Evolutionary conservation across 2,113 vertebrate genomes (phyloP), one percentile per base, ranked within the genome.

Genomic region (Micromys minutus): DNA sequence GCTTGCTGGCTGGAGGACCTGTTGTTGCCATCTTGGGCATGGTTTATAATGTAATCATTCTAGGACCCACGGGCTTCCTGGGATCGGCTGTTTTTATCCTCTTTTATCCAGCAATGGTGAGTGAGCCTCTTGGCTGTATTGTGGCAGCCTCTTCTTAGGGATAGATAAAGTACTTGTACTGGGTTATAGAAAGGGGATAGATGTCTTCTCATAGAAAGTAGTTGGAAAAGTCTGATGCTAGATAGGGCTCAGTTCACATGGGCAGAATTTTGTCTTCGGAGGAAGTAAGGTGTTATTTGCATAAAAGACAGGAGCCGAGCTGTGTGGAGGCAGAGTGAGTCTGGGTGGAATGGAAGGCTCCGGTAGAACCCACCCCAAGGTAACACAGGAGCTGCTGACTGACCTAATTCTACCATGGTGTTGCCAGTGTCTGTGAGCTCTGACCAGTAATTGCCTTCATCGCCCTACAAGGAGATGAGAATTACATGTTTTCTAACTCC

Each of bases 41-140:
- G 95, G 98, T 98, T 89, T 99, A 99, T 97, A 99, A 99, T 42
- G 98, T 99, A 31, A 98, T 99, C 61, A 98, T 99, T 36, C 98
- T 99, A 98, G 99, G 99, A 65, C 99, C 99, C 7, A 99, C 99
- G 4, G 99, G 99, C 81, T 99, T 99, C 74, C 98, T 99, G 92
- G 99, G 99, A 94, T 99, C 99, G 6, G 99, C 99, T 34, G 98
- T 99, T 76, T 99, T 99, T 97, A 99, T 99, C 95, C 99, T 99
- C 72, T 99, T 99, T 98, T 99, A 99, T 87, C 99, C 99, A 42
- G 98, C 99, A 34, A 99, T 99, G 99, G 99, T 99, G 97, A 99
- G 99, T 98, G 92, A 89, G n/a, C 80, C 67, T 55, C 55, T 50
- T n/a, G 9, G 52, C 50, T 65, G 4, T 79, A 5, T 77, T 24